Evolutionary conservation across 2,888 invertebrate species (phyloP), one percentile per base, ranked within the genome.

Genomic region (Drosophila mayaguana): DNA sequence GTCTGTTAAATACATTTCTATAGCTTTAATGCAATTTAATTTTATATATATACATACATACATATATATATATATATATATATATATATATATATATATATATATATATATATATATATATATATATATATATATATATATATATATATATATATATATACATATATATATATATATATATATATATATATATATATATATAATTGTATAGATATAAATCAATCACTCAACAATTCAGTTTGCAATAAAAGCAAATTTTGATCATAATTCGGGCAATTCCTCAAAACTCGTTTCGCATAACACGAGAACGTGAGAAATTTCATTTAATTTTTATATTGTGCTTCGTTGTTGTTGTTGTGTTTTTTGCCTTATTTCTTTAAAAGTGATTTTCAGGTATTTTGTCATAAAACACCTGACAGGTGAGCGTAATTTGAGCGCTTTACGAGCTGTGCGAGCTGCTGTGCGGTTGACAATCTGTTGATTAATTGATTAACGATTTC

Each of bases 341-440:
- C 2, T 34, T 0, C 32, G 18, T 53, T 56, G 51, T 2, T 16
- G 34, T 36, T 16, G 51, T 51, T 20, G 5, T 12, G 6, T 61
- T 61, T 64, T 51, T 63, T 73, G 62, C 57, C 55, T 54, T 66
- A 32, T 68, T 62, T 78, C 68, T 70, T 63, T 65, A 57, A 54
- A 70, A 70, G 79, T 54, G 79, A 67, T 79, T 78, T 75, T 75
- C 59, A 70, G 79, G 67, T 75, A 75, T 78, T 75, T 78, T 78
- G 78, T 75, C 78, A 78, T 79, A 79, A 78, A 78, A 78, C 75
- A 78, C 78, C 75, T 67, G 78, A 75, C 78, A 78, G 75, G 71
- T 75, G 79, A 66, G 57, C 54, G 77, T 77, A 77, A 77, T 78
- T 78, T 74, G 77, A 77, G 70, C 50, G 65, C 65, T 73, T 63